Conservation (phyloP, 2,888 invertebrate species). For the Oegoconia quadripuncta region DNA sequence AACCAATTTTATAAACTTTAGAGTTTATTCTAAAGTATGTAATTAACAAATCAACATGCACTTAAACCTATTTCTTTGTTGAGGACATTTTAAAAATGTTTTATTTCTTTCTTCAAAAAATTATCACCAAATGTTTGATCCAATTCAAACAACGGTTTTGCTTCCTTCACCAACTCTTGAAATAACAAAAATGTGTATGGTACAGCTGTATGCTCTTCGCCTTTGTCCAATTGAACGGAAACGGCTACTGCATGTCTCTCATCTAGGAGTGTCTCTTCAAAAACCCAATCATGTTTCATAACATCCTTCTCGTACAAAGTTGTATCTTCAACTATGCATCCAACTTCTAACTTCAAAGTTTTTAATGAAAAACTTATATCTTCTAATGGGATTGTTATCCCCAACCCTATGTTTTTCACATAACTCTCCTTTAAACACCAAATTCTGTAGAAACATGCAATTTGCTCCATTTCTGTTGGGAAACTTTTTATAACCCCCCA, state of each 20-base stretch:
- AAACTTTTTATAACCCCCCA: constrained; percentile 86
- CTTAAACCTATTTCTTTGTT: no score
- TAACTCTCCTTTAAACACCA: constrained; percentile 98
- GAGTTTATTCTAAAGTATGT: no score
- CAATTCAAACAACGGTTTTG: constrained; percentile 53
- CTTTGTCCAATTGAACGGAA: constrained; percentile 69
- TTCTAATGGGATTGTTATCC: constrained; percentile 87
- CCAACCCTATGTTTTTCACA: constrained; percentile 93
- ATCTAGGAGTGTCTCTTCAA: constrained; percentile 91
- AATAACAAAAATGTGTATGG: constrained; percentile 78
- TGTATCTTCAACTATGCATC: constrained; percentile 80
- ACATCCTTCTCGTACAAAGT: constrained; percentile 80
- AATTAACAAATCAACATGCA: no score
- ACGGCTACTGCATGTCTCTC: constrained; percentile 89
- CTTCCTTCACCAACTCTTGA: constrained; percentile 78
- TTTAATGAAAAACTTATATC: constrained; percentile 86
- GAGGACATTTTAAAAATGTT: constrained; percentile 41
- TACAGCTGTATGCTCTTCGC: constrained; percentile 24
- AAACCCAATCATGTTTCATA: constrained; percentile 82
- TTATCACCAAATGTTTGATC: constrained; percentile 77
- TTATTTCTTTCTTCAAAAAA: constrained; percentile 79
- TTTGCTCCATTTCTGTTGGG: constrained; percentile 80
- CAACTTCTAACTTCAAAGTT: constrained; percentile 67
- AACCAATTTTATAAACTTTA: no score
- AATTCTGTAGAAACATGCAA: constrained; percentile 89